A percentile compares a stretch with the other conserved stretches of the same genome.
These are phyloP conservation scores for Mellilla xanthometata DNA, from an alignment of 2,888 invertebrate genomes.

Conservation along the genomic window DNA sequence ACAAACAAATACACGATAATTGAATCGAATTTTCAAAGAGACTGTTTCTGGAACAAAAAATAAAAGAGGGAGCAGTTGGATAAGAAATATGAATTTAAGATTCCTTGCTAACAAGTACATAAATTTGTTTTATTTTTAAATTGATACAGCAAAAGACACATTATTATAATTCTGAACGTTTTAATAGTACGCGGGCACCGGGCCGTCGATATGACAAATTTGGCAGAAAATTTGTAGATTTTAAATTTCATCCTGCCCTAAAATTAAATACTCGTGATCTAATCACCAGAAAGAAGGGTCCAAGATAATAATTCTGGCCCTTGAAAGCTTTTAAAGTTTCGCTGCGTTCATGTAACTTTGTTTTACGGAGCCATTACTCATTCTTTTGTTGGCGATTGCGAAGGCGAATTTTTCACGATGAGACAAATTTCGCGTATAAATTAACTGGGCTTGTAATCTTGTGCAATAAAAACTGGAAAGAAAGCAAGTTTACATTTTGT, in stretches of 20 bases:
- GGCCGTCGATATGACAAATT: too few species aligned
- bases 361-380: conserved; percentile 76
- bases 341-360: conserved; percentile 72
- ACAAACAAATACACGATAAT: background rate
- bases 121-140: too few species aligned
- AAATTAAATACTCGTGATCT: conserved; percentile 6
- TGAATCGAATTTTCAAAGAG: background rate
- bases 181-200: too few species aligned
- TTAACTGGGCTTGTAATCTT: conserved; percentile 76
- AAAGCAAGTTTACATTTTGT: conserved; percentile 42
- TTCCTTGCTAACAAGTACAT: too few species aligned
- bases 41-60: too few species aligned
- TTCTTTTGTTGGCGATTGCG: conserved; percentile 78
- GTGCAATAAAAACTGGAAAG: conserved; percentile 55
- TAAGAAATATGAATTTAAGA: too few species aligned
- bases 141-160: too few species aligned
- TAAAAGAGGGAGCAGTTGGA: too few species aligned
- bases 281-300: conserved; percentile 38
- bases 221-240: too few species aligned
- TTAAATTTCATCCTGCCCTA: background rate
- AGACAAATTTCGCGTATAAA: conserved; percentile 81
- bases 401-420: conserved; percentile 76
- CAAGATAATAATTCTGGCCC: conserved; percentile 73
- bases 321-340: conserved; percentile 70
- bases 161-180: too few species aligned